These are phyloP conservation scores for Chelonoidis abingdonii DNA, from an alignment of 2,113 vertebrate species.

Conservation along the genomic window DNA sequence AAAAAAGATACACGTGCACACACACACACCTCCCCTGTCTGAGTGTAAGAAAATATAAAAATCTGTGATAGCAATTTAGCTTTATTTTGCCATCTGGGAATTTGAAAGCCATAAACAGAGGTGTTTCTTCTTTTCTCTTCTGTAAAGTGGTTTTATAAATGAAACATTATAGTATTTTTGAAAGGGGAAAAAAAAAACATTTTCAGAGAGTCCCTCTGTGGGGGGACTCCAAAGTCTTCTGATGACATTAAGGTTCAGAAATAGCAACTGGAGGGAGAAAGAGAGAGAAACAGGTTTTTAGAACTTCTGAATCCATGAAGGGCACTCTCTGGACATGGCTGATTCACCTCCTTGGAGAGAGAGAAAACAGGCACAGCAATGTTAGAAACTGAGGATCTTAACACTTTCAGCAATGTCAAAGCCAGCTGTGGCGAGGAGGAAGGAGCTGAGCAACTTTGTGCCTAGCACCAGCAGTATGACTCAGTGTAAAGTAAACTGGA, in stretches of 20 bases:
- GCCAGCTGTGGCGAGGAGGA: accelerated
- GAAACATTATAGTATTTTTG: too few species aligned
- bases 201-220: too few species aligned
- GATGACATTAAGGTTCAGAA: background rate
- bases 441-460: background rate
- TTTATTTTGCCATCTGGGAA: too few species aligned
- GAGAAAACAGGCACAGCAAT: background rate
- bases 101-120: too few species aligned
- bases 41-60: too few species aligned
- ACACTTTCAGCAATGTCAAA: background rate
- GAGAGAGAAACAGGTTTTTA: background rate
- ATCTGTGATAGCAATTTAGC: too few species aligned
- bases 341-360: background rate
- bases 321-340: background rate
- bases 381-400: background rate
- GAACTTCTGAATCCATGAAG: background rate
- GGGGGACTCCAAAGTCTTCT: too few species aligned
- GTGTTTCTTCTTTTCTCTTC: too few species aligned
- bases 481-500: background rate
- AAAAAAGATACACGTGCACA: too few species aligned
- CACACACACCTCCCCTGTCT: too few species aligned
- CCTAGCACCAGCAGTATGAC: background rate
- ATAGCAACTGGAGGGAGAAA: background rate
- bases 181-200: too few species aligned
- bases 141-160: too few species aligned